Evolutionary conservation across 2,113 vertebrate genomes (phyloP), one percentile per base, ranked within the genome.

Genomic region (Campylomormyrus tamandua): DNA sequence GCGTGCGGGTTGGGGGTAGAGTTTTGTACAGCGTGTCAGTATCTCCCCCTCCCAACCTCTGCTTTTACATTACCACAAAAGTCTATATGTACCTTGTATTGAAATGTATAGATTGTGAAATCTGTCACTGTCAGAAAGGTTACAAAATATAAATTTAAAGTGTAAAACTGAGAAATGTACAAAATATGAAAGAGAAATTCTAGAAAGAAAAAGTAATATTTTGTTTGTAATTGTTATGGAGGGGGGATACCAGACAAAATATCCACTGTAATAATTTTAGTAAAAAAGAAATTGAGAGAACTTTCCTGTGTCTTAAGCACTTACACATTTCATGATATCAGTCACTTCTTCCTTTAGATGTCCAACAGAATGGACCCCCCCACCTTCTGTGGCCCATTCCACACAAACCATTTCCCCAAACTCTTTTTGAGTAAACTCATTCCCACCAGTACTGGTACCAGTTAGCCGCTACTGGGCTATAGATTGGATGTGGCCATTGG

Each of bases 211-310:
- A 97, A 98, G 96, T 98, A 97, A 97, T 98, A 98, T 98, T 98
- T 98, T 98, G 98, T 98, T 98, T 99, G 98, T 99, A 98, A 98
- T 97, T 98, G 97, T 96, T 96, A 98, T 95, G 97, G 97, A 96
- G 97, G 98, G 98, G 97, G 97, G 97, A 96, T 94, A 95, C 97
- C 97, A 97, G 97, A 97, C 93, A 96, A 96, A 97, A 48, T 98
- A 98, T 98, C 96, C 97, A 96, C 97, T 98, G 97, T 98, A 99
- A 99, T 99, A 99, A 97, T 98, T 98, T 99, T 99, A 99, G 98
- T 99, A 99, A 96, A 96, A 92, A 6, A 87, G 39, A 39, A 77
- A 39, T 1, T 39, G 1, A 77, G 27, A 74, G 13, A 80, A 42
- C 74, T 15, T 35, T 42, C 9, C 5, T 42, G 35, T 15, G 35